A percentile compares a stretch with the other conserved stretches of the same genome.
These are phyloP conservation scores for Vespertilio murinus DNA, from an alignment of 2,797 vertebrate species.

Conservation along the genomic window DNA sequence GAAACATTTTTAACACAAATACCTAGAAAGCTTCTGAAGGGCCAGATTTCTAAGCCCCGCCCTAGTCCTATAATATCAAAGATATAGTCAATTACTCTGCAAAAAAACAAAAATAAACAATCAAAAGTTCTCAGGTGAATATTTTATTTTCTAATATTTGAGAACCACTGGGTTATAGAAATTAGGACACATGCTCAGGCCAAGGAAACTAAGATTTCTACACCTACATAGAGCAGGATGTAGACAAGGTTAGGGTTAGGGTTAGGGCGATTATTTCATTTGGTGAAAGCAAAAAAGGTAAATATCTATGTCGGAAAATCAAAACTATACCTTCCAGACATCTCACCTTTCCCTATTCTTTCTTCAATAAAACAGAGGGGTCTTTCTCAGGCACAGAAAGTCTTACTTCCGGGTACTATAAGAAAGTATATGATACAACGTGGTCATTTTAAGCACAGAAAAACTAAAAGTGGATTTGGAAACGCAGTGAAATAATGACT, in stretches of 20 bases:
- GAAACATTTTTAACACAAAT: neutral
- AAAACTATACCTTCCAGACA: neutral
- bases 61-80: neutral
- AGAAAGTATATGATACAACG: neutral
- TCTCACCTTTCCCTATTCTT: neutral
- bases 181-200: neutral
- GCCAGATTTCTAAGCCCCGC: neutral
- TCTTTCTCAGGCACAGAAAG: neutral
- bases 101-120: neutral
- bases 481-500: neutral
- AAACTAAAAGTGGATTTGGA: neutral
- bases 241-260: too few relatives aligned
- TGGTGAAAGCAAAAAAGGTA: neutral
- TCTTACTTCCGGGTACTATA: neutral
- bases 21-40: neutral
- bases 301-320: neutral
- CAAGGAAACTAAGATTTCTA: neutral
- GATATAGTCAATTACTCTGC: neutral
- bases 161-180: neutral
- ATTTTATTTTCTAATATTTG: slow-evolving; percentile 8
- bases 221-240: neutral
- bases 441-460: neutral
- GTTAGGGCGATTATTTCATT: neutral
- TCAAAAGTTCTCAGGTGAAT: neutral
- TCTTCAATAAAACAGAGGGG: neutral